phyloP scores from a whole-genome alignment of 1,140 invertebrate genomes.

The Calliopsis andreniformis region DNA sequence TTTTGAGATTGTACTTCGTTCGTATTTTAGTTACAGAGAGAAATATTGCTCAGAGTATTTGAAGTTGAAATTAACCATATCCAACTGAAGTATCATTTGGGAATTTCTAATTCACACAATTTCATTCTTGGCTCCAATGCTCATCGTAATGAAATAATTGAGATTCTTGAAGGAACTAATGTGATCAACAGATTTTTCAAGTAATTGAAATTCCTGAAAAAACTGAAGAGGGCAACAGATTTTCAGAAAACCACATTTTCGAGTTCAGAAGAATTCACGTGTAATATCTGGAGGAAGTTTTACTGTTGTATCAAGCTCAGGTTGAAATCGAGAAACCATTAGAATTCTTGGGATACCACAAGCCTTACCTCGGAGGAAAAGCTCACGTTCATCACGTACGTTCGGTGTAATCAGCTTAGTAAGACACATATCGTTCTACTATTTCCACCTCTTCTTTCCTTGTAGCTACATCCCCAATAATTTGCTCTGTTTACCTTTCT shows the following conservation, averaged over 20 bases:
- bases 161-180: no score
- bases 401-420: conserved; percentile 37
- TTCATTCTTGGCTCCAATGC: no score
- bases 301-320: not conserved
- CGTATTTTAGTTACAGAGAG: not conserved
- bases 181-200: no score
- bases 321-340: not conserved
- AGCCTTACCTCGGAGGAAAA: not conserved
- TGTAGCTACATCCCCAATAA: conserved; percentile 16
- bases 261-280: not conserved
- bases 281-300: not conserved
- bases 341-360: not conserved
- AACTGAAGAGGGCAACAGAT: no score
- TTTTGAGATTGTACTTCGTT: not conserved
- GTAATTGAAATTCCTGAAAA: no score
- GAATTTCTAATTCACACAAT: no score
- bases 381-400: conserved; percentile 12
- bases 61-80: no score
- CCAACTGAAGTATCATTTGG: no score
- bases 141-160: no score
- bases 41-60: no score
- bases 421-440: conserved; percentile 32
- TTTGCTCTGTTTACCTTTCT: conserved; percentile 39
- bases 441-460: not conserved
- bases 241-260: no score